Evolutionary conservation across 2,888 invertebrate species (phyloP).

Genomic region (Incurvaria masculella): DNA sequence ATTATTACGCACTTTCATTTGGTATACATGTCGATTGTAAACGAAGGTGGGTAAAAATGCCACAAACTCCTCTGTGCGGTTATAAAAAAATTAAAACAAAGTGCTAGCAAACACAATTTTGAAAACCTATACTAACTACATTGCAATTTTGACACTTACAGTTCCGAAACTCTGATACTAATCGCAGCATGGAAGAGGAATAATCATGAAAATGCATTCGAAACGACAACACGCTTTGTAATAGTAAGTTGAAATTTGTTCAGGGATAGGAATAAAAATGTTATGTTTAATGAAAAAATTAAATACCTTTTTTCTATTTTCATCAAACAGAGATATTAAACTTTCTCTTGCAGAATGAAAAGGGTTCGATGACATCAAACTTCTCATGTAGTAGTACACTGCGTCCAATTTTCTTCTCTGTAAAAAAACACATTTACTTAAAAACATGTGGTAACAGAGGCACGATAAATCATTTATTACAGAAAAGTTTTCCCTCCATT

Average conservation of each 20-base stretch:
- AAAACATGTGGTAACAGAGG: too few relatives aligned
- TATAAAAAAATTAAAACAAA: too few relatives aligned
- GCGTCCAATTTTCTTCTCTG: slow-evolving; percentile 92
- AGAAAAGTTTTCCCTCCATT: too few relatives aligned
- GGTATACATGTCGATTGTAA: too few relatives aligned
- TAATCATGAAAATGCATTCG: background rate
- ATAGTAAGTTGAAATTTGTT: background rate
- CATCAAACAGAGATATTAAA: slow-evolving; percentile 84
- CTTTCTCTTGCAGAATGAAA: slow-evolving; percentile 90
- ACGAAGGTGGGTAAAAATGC: too few relatives aligned
- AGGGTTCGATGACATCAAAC: slow-evolving; percentile 91
- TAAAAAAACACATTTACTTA: slow-evolving; percentile 35
- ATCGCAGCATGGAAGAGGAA: slow-evolving; percentile 16
- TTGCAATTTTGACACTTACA: slow-evolving; percentile 12
- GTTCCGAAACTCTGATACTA: slow-evolving; percentile 17
- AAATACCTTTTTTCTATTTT: slow-evolving; percentile 83
- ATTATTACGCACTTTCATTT: too few relatives aligned
- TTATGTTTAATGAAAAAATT: slow-evolving; percentile 6
- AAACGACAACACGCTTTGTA: too few relatives aligned
- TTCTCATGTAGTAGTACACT: slow-evolving; percentile 96
- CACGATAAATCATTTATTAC: too few relatives aligned
- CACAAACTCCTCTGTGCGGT: too few relatives aligned
- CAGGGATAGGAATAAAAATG: background rate
- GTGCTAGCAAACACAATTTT: too few relatives aligned
- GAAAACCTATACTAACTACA: too few relatives aligned